phyloP scores from a whole-genome alignment of 2,113 vertebrate genomes.

The Oncorhynchus clarkii region DNA sequence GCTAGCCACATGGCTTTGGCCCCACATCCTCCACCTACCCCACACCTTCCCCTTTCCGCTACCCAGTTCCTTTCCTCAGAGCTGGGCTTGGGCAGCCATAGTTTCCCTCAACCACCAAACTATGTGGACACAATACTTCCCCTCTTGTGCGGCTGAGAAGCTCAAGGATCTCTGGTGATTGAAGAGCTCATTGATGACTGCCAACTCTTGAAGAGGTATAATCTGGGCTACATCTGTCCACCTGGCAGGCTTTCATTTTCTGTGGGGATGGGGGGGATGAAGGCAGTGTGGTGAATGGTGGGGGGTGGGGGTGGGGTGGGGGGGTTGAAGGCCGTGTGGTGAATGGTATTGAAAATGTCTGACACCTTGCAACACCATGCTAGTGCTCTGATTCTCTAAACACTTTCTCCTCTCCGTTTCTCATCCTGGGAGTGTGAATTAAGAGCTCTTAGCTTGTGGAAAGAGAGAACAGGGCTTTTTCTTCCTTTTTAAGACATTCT shows the following conservation, averaged over 20 bases:
- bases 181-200: neutral
- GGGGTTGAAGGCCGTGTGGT: neutral
- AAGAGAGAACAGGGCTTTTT: no score
- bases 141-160: neutral
- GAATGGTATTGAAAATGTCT: neutral
- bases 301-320: no score
- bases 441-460: no score
- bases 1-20: no score
- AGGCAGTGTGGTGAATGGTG: no score
- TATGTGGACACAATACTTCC: neutral
- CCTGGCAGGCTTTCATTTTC: constrained; percentile 19
- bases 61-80: neutral
- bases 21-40: neutral
- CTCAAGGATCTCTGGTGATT: neutral
- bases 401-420: neutral
- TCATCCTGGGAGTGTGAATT: no score
- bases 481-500: no score
- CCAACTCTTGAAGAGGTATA: constrained; percentile 12
- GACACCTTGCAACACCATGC: neutral
- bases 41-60: neutral
- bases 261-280: neutral
- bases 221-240: constrained; percentile 37
- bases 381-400: neutral
- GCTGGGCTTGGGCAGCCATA: neutral
- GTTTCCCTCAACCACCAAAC: neutral